These are phyloP conservation scores for Edolisoma coerulescens DNA, from an alignment of 2,113 vertebrate genomes.

Conservation along the genomic window DNA sequence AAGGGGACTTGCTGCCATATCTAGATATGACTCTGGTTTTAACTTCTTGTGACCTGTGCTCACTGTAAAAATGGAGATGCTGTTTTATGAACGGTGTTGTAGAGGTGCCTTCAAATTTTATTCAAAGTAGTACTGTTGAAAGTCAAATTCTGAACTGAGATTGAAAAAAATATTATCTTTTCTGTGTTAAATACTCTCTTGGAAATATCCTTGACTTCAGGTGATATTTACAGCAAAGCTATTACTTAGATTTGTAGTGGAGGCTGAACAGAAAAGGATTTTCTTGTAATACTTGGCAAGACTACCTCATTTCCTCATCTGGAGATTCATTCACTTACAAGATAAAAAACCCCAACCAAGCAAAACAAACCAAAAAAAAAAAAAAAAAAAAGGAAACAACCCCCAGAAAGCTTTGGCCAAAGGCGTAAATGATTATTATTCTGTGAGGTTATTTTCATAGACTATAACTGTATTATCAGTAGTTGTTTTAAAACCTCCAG, in stretches of 20 bases:
- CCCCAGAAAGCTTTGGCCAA: neutral
- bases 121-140: neutral
- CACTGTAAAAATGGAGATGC: neutral
- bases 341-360: neutral
- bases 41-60: neutral
- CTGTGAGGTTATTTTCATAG: neutral
- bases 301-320: neutral
- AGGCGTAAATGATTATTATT: neutral
- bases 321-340: neutral
- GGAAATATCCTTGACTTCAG: neutral
- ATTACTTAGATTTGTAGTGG: neutral
- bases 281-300: neutral
- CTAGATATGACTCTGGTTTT: neutral
- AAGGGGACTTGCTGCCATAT: neutral
- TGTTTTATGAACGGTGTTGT: neutral
- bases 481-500: neutral
- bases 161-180: neutral
- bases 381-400: too few relatives aligned
- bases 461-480: neutral
- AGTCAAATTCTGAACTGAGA: neutral
- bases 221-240: neutral
- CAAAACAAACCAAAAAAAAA: neutral
- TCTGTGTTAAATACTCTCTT: neutral
- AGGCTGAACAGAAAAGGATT: neutral
- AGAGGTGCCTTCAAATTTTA: neutral